Base-by-base conservation (phyloP, 2,888 invertebrate species). In the Falcaria lacertinaria region DNA sequence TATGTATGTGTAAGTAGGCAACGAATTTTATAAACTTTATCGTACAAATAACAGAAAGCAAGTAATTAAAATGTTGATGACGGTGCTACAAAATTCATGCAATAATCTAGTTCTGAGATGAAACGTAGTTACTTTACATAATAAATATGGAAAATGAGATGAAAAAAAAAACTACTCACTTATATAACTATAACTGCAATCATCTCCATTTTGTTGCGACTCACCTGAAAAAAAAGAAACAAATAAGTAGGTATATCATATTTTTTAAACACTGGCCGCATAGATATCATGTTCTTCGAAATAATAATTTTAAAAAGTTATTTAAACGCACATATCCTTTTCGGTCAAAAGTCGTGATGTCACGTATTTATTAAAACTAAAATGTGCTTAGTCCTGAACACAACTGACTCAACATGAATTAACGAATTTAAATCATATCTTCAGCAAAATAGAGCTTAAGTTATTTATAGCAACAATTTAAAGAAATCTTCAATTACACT, bases 101-200 rank as follows among this genome's bases (percentile, higher is more conserved):
- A n/a, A n/a, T n/a, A n/a, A n/a, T n/a, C n/a, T n/a, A n/a, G n/a
- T n/a, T n/a, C n/a, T n/a, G n/a, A n/a, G n/a, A n/a, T n/a, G n/a
- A n/a, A n/a, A n/a, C n/a, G n/a, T n/a, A n/a, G n/a, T n/a, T n/a
- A n/a, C n/a, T n/a, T n/a, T n/a, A n/a, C n/a, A n/a, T n/a, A n/a
- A n/a, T n/a, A n/a, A n/a, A n/a, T n/a, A n/a, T n/a, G n/a, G 52
- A 4, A 14, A 33, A 7, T n/a, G 15, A 33, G 0, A 13, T 13
- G 8, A 13, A 33, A 14, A 14, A 14, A 33, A 15, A 42, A 37
- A 43, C 54, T 70, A 86, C 89, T 89, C 65, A 89, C 89, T 89
- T 89, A 89, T 89, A 86, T 89, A 89, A 81, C 88, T 89, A 80
- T 89, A 89, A 74, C 88, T 82, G 88, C 89, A 88, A 66, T 88